Evolutionary conservation across 2,797 vertebrate genomes (phyloP).

Genomic region (Pantherophis vulpinus): DNA sequence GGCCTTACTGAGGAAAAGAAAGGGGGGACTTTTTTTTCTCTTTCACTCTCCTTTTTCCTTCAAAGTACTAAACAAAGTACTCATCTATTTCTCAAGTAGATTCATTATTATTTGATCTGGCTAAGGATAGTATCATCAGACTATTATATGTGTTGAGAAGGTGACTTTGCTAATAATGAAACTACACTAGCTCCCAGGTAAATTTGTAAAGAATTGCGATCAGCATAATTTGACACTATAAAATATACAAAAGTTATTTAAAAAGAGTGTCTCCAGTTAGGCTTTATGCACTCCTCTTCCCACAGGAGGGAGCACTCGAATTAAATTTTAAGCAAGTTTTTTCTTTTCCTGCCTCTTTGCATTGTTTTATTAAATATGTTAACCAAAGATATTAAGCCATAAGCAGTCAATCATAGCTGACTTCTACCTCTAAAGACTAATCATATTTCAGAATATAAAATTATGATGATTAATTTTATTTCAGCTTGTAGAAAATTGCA

Average conservation of each 20-base stretch:
- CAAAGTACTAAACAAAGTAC: no score
- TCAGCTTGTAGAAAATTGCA: neutral
- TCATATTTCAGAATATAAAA: neutral
- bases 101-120: neutral
- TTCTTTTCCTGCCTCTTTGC: neutral
- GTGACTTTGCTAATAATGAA: neutral
- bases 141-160: neutral
- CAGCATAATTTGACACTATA: neutral
- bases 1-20: no score
- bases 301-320: slow-evolving; percentile 59
- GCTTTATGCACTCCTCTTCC: neutral
- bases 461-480: neutral
- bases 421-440: neutral
- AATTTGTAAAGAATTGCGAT: neutral
- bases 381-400: neutral
- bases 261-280: neutral
- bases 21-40: no score
- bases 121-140: neutral
- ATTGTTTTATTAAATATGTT: neutral
- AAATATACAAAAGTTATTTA: neutral
- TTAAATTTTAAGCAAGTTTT: slow-evolving; percentile 18
- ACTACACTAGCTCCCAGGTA: neutral
- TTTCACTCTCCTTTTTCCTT: no score
- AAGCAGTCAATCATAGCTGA: neutral
- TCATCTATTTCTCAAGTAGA: neutral